These are phyloP conservation scores for Brachyrhaphis roseni DNA, from an alignment of 2,797 vertebrate species.

Conservation along the genomic window DNA sequence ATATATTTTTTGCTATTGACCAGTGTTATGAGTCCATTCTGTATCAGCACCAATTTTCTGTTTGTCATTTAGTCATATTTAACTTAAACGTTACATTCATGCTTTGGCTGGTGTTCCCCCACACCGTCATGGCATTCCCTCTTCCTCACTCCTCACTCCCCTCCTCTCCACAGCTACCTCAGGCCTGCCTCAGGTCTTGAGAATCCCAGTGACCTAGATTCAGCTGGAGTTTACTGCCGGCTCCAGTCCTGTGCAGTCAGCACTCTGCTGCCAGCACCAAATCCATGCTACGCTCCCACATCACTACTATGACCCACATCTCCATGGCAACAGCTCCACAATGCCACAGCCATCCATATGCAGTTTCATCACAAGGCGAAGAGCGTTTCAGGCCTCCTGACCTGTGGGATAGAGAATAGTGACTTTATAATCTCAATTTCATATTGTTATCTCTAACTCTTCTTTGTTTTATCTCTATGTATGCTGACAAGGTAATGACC, in stretches of 20 bases:
- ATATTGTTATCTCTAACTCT: not conserved
- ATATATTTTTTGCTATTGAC: no score
- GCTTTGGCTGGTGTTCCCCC: constrained; percentile 23
- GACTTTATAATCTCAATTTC: constrained; percentile 15
- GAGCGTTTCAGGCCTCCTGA: constrained; percentile 36
- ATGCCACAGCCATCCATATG: constrained; percentile 49
- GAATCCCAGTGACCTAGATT: constrained; percentile 90
- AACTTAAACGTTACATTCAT: constrained; percentile 1
- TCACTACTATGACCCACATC: constrained; percentile 86
- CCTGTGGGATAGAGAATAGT: constrained; percentile 40
- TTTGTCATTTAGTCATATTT: not conserved
- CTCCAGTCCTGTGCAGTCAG: constrained; percentile 70
- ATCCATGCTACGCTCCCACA: constrained; percentile 80
- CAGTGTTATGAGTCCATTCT: not conserved
- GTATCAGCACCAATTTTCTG: not conserved
- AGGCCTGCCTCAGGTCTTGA: constrained; percentile 78
- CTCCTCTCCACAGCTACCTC: constrained; percentile 34
- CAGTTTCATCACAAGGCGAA: not conserved
- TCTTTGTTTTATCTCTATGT: constrained; percentile 20
- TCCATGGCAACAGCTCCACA: constrained; percentile 85
- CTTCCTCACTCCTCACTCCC: not conserved
- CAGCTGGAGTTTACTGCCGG: constrained; percentile 79
- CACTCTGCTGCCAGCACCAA: constrained; percentile 69
- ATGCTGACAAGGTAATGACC: constrained; percentile 45
- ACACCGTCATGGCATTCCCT: not conserved